phyloP scores from a whole-genome alignment of 1,140 invertebrate genomes.

The Lepidurus apus region DNA sequence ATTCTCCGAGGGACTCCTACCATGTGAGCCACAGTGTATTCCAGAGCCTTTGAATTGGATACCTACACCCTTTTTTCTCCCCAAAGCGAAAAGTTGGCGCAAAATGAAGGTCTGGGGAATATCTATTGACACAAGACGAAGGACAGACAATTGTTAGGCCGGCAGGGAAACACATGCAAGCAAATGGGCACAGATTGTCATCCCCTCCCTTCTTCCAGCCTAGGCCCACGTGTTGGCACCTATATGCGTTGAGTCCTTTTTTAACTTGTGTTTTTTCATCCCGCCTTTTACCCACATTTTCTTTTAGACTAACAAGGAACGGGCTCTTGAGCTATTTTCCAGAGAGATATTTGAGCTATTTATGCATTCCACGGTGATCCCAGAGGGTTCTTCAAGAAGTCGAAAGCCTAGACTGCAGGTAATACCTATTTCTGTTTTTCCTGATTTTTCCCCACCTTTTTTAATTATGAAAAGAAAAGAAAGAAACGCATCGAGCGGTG shows the following conservation, averaged over 20 bases:
- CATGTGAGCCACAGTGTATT: background rate
- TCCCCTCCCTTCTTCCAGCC: background rate
- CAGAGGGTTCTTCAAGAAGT: too few relatives aligned
- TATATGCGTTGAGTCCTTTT: background rate
- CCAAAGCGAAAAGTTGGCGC: background rate
- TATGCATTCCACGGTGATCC: too few relatives aligned
- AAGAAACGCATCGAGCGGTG: background rate
- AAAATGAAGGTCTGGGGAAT: background rate
- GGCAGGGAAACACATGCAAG: background rate
- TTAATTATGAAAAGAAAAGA: background rate
- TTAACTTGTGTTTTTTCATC: background rate
- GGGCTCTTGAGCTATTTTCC: too few relatives aligned
- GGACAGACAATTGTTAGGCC: background rate
- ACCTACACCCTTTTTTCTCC: background rate
- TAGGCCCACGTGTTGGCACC: background rate
- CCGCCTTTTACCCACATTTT: background rate
- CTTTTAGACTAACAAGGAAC: background rate
- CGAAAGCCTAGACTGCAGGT: too few relatives aligned
- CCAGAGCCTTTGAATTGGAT: background rate
- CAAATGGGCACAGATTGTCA: slow-evolving; percentile 19
- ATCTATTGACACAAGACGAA: background rate
- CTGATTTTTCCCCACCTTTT: background rate
- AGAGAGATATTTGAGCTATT: too few relatives aligned
- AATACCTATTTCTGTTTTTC: background rate
- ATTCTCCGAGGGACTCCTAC: background rate